Base-by-base conservation (phyloP, 2,888 invertebrate species). In the Silvanus unidentatus region DNA sequence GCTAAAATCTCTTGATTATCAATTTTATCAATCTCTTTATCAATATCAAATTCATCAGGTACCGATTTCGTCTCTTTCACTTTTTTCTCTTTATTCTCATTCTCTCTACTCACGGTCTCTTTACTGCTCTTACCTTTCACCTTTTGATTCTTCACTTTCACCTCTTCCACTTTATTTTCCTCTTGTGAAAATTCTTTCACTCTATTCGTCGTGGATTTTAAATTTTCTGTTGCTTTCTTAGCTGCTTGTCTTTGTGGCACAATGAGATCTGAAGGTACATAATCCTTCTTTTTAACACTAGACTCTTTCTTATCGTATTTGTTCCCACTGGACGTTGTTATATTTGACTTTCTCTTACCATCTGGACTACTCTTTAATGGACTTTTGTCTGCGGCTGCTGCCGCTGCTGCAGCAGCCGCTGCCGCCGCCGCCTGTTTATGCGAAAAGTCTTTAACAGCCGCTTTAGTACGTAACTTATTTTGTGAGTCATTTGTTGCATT, bases 241-340 rank as follows among this genome's bases (percentile, higher is more conserved):
- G 92, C 92, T 16, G 92, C 92, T 71, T 91, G 88, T 42, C 92
- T 75, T 66, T 92, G 92, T 1, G 92, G 92, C 34, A 92, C 92
- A 53, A 92, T 90, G 41, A 91, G 75, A 71, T 90, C 88, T 1
- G 88, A 82, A n/a, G 86, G 82, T 58, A 72, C 72, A 48, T 73
- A 76, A 52, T 76, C 76, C 53, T 76, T 77, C 53, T 74, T 75
- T 55, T 74, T 75, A 37, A 4, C 15, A 9, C n/a, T 32, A 11
- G 6, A 4, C n/a, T 32, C 12, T 45, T 55, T 53, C 15, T 53
- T 53, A 34, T 52, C 48, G 2, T 13, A 16, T 22, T 36, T 47
- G 11, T 15, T 42, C 11, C 28, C 15, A 5, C 50, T 57, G 11
- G 47, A 4, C 10, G 32, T 12, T 12, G 13, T n/a, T 12, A 5